Evolutionary conservation across 2,888 invertebrate species (phyloP).

Genomic region (Acanthoscelides obtectus): DNA sequence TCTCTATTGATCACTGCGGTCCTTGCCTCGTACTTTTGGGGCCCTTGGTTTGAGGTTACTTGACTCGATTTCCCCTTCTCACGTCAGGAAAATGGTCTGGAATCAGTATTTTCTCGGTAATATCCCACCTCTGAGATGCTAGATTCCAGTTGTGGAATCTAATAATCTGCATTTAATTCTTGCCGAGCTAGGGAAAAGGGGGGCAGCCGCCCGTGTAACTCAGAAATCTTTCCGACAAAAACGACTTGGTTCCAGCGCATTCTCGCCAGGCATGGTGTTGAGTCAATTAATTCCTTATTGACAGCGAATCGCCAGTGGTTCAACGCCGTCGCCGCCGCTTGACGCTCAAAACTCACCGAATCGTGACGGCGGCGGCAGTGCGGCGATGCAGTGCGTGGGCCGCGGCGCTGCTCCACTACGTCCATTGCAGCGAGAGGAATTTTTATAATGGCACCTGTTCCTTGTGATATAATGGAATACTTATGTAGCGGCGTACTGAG

Average conservation of each 20-base stretch:
- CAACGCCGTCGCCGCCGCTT: neutral
- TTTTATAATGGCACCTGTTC: constrained; percentile 46
- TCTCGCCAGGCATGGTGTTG: neutral
- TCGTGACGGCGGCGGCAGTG: constrained; percentile 40
- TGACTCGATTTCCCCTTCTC: too few relatives aligned
- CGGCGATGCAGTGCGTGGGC: constrained; percentile 37
- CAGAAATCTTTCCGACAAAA: neutral
- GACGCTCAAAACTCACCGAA: constrained; percentile 29
- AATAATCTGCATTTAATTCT: too few relatives aligned
- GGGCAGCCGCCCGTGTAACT: too few relatives aligned
- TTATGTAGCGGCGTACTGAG: constrained; percentile 39
- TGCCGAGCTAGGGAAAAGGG: too few relatives aligned
- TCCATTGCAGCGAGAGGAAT: constrained; percentile 18
- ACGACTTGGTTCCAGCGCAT: neutral
- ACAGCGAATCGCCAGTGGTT: neutral
- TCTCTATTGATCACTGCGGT: too few relatives aligned
- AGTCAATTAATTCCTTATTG: neutral
- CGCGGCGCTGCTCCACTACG: constrained; percentile 20
- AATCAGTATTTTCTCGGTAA: too few relatives aligned
- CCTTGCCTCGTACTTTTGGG: too few relatives aligned
- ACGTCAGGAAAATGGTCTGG: too few relatives aligned
- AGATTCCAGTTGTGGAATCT: too few relatives aligned
- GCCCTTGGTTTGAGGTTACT: too few relatives aligned
- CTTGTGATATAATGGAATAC: constrained; percentile 46
- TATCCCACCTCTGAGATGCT: too few relatives aligned